Conservation (phyloP, 2,888 invertebrate species). For the Panzeria rudis region DNA sequence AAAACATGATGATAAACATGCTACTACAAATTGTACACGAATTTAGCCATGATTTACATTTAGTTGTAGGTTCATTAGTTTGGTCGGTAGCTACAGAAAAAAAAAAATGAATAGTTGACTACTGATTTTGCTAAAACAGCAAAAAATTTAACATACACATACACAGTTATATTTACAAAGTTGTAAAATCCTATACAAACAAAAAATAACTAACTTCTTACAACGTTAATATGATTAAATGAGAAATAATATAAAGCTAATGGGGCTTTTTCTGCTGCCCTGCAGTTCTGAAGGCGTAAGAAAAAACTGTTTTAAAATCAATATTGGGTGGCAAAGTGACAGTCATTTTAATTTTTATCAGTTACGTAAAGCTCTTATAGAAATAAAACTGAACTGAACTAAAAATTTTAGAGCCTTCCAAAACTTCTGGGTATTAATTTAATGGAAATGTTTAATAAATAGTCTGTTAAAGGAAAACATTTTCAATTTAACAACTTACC, state of each 20-base stretch:
- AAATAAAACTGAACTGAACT: too few relatives aligned
- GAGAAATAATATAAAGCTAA: background rate
- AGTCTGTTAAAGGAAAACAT: background rate
- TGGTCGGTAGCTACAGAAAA: constrained; percentile 59
- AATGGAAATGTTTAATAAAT: background rate
- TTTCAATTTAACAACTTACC: background rate
- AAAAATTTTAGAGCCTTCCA: too few relatives aligned
- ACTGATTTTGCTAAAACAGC: constrained; percentile 27
- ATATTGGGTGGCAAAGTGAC: background rate
- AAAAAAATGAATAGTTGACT: constrained; percentile 43
- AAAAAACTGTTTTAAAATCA: background rate
- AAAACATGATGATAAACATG: constrained; percentile 71
- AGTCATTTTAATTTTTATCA: background rate
- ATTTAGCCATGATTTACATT: constrained; percentile 71
- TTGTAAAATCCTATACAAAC: background rate
- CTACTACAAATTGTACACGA: constrained; percentile 72
- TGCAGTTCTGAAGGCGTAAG: background rate
- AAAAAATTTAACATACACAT: background rate
- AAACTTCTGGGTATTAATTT: background rate
- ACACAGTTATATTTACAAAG: background rate
- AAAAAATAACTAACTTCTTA: background rate
- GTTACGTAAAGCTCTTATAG: too few relatives aligned
- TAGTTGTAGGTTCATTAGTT: constrained; percentile 68
- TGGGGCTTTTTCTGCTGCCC: background rate
- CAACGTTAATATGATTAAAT: constrained; percentile 20